These are phyloP conservation scores for Caradrina clavipalpis DNA, from an alignment of 2,888 invertebrate genomes.

Conservation along the genomic window DNA sequence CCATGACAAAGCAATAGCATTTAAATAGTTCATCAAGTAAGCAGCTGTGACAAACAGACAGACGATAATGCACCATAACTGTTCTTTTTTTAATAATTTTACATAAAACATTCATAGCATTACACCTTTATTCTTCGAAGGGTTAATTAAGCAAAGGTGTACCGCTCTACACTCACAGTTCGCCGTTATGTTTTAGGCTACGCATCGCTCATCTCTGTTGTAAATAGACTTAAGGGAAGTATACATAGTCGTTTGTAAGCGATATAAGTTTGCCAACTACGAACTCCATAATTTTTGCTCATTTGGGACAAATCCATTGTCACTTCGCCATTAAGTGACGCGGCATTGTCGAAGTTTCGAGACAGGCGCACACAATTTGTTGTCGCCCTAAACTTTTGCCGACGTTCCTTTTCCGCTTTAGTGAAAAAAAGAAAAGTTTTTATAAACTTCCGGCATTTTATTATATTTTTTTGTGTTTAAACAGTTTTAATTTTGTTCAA, in stretches of 20 bases:
- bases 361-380: conserved; percentile 57
- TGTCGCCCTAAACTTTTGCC: conserved; percentile 49
- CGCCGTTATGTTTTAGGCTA: too few relatives aligned
- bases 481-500: conserved; percentile 29
- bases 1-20: too few relatives aligned
- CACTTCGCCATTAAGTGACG: conserved; percentile 41
- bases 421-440: conserved; percentile 33
- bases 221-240: not conserved
- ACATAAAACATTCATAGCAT: too few relatives aligned
- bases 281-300: conserved; percentile 32
- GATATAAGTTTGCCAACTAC: conserved; percentile 6
- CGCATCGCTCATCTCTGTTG: not conserved
- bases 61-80: too few relatives aligned
- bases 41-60: too few relatives aligned
- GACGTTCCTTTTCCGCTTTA: conserved; percentile 33
- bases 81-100: too few relatives aligned
- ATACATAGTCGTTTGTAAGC: conserved; percentile 23
- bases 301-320: conserved; percentile 32
- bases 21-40: too few relatives aligned
- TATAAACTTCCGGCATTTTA: conserved; percentile 30
- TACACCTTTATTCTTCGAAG: too few relatives aligned
- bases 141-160: too few relatives aligned
- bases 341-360: conserved; percentile 51
- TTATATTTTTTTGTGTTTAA: conserved; percentile 38
- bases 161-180: too few relatives aligned